Conservation (phyloP, 2,797 vertebrate genomes). For the Oreortyx pictus region DNA sequence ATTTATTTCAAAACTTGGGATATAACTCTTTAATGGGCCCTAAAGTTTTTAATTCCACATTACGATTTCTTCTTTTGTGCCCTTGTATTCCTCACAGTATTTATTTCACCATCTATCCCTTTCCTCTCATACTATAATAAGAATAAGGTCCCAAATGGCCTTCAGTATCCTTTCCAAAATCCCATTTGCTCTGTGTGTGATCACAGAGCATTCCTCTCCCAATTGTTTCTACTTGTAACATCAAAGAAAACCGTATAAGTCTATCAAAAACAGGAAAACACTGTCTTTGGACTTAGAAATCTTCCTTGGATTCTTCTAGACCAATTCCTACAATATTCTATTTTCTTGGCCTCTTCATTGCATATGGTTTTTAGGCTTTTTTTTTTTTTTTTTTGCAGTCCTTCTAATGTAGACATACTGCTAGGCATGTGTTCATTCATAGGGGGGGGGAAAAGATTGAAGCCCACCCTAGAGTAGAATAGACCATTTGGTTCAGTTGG, state of each 20-base stretch:
- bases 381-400: background rate
- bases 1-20: background rate
- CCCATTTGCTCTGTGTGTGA: fast-evolving
- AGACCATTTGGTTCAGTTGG: background rate
- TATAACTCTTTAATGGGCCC: background rate
- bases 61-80: background rate
- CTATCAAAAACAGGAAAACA: background rate
- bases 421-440: background rate
- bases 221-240: background rate
- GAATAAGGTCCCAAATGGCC: background rate
- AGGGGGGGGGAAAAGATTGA: fast-evolving
- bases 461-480: background rate
- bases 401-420: background rate
- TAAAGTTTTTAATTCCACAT: background rate
- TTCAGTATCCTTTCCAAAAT: background rate
- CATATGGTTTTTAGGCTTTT: background rate
- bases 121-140: background rate
- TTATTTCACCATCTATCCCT: background rate
- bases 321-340: background rate
- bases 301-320: background rate
- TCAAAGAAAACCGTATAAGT: background rate
- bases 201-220: background rate
- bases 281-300: background rate
- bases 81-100: background rate
- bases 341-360: background rate